A percentile compares a stretch with the other conserved stretches of the same genome.
Conservation (phyloP, 2,113 vertebrate genomes). For the Ictidomys tridecemlineatus region DNA sequence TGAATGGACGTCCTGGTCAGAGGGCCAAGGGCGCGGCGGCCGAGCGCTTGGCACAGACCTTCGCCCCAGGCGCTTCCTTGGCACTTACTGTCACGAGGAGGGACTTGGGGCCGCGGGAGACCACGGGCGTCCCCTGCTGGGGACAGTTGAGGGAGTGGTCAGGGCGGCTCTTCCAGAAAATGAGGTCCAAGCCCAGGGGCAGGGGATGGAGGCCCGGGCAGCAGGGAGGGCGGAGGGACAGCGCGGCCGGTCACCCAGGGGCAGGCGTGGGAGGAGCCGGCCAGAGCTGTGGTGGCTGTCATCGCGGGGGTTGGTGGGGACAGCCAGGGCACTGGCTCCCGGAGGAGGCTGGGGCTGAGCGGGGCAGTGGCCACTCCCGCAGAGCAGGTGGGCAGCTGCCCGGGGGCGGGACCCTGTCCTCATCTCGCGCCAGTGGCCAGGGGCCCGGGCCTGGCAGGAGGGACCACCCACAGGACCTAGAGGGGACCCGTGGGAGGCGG, state of each 20-base stretch:
- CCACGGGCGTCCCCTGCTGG: neutral
- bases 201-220: neutral
- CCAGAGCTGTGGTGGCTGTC: too few species aligned
- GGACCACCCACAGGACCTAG: neutral
- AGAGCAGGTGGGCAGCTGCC: fast-evolving
- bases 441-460: neutral
- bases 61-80: fast-evolving
- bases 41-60: neutral
- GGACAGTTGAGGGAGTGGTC: neutral
- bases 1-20: neutral
- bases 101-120: neutral
- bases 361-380: too few species aligned
- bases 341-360: neutral
- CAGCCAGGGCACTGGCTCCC: neutral
- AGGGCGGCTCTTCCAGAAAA: neutral
- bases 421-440: fast-evolving
- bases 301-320: neutral
- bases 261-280: too few species aligned
- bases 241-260: too few species aligned
- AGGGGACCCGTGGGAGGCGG: too few species aligned
- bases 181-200: neutral
- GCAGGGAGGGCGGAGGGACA: too few species aligned
- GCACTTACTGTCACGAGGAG: neutral
- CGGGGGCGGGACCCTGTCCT: fast-evolving
- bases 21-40: neutral